Evolutionary conservation across 2,888 invertebrate species (phyloP), one percentile per base, ranked within the genome.

Genomic region (Euzophera pinguis): DNA sequence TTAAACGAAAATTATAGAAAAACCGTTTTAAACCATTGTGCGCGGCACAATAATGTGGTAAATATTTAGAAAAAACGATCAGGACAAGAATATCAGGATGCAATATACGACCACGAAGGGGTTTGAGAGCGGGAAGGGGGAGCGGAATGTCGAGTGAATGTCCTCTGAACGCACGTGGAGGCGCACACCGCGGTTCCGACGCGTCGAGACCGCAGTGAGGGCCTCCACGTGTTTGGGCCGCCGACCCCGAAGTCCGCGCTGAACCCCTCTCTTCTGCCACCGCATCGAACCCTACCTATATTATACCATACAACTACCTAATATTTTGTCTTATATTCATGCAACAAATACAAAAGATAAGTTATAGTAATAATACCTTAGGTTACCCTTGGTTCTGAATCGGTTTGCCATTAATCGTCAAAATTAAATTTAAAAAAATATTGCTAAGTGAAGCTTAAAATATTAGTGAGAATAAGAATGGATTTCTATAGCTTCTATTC

Each of bases 181-280:
- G 88, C 89, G 73, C 70, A 72, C 75, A 88, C 90, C 78, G 80
- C 79, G 88, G 85, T 77, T 71, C 67, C 68, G 69, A 59, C 75
- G 68, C 67, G 77, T 60, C 68, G 77, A 73, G 78, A 80, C 87
- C 89, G 81, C 75, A 78, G 88, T 88, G 75, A 71, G 72, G 77
- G 87, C 89, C 89, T 87, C 89, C 89, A 88, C 89, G 90, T 88
- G 89, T 73, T 74, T 80, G 59, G 64, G 39, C 65, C 60, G 65
- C 63, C 60, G 65, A 61, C 63, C 59, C 59, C 61, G 63, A 55
- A 34, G 54, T 53, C 54, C 63, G 61, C 65, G 13, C 38, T 38
- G 53, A 35, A 50, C 52, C 68, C 67, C 75, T 64, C 75, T 57
- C 62, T 74, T 70, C 74, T 73, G 62, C 69, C 59, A 39, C 55